Base-by-base conservation (phyloP, 2,797 vertebrate genomes). In the Acanthornis magna region DNA sequence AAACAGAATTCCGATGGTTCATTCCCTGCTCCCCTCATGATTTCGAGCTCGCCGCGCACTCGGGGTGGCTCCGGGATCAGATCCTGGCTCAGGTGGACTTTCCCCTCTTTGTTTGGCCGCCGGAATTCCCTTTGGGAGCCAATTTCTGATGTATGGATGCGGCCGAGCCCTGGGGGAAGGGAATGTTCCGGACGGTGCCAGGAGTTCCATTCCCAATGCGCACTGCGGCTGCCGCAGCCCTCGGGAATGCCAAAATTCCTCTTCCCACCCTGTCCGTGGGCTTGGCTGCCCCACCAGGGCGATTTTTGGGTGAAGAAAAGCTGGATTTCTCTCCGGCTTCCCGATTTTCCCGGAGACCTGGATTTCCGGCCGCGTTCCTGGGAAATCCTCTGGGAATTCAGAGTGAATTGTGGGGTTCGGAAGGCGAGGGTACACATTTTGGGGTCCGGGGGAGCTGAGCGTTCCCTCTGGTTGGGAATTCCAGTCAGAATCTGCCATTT, bases 281-380 rank as follows among this genome's bases (percentile, higher is more conserved):
- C 51, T 36, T 20, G 22, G 30, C 1, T 8, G 36, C n/a, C 55
- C 42, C 1, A 0, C 27, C 27, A 1, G 4, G 34, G 26, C 0
- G 0, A 9, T 51, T 18, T 61, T 72, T n/a, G 38, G 43, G 50
- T 16, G 43, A 13, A 36, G 21, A 83, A 73, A 30, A 57, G 30
- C n/a, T 15, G n/a, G 4, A 36, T 76, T 85, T 55, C 0, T 0
- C 36, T 81, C 7, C 0, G 8, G n/a, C 21, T 66, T n/a, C 36
- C 3, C 7, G 0, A 1, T 62, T 70, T 21, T 22, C 45, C 18
- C 34, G 66, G 27, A 34, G 34, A 29, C 32, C 18, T 2, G 15
- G 29, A 12, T 26, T 53, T 45, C 34, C 4, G 8, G 11, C 32
- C 30, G 48, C 36, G 81, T 36, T 67, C 25, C 61, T 53, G 48